phyloP scores from a whole-genome alignment of 2,888 invertebrate species.

The Drosophila melanosoma region DNA sequence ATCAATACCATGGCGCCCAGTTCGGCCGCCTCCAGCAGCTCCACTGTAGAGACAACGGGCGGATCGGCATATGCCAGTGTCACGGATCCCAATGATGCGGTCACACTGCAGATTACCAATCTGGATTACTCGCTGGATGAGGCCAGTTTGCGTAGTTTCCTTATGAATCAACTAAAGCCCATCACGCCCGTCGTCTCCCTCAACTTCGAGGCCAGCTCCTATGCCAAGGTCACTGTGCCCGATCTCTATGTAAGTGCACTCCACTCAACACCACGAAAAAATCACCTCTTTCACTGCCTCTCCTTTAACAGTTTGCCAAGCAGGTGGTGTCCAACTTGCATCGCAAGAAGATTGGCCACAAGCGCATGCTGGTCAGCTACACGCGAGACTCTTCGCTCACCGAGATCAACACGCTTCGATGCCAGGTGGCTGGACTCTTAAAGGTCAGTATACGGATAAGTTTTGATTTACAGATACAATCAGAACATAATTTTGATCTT shows the following conservation, averaged over 20 bases:
- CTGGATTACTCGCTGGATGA: slow-evolving; percentile 85
- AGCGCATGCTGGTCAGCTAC: slow-evolving; percentile 91
- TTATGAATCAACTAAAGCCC: slow-evolving; percentile 84
- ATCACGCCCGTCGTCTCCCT: slow-evolving; percentile 84
- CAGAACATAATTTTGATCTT: not conserved
- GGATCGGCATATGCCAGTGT: slow-evolving; percentile 47
- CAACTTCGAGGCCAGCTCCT: slow-evolving; percentile 83
- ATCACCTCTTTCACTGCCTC: not conserved
- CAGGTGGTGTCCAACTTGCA: slow-evolving; percentile 92
- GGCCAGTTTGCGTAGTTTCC: slow-evolving; percentile 80
- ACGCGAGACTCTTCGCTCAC: slow-evolving; percentile 87
- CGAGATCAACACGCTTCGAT: slow-evolving; percentile 88
- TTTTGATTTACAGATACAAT: not conserved
- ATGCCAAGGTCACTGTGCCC: slow-evolving; percentile 85
- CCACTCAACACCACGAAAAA: not conserved
- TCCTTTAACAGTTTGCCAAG: slow-evolving; percentile 85
- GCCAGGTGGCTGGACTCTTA: slow-evolving; percentile 90
- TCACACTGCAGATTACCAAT: slow-evolving; percentile 85
- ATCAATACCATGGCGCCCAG: slow-evolving; percentile 42
- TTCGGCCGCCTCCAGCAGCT: slow-evolving; percentile 21
- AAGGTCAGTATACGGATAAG: slow-evolving; percentile 83
- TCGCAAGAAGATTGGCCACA: slow-evolving; percentile 91
- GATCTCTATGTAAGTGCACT: slow-evolving; percentile 81
- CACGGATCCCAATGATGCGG: slow-evolving; percentile 71
- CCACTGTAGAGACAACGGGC: slow-evolving; percentile 8